Evolutionary conservation across 2,888 invertebrate genomes (phyloP).

Genomic region (Diaperis boleti): DNA sequence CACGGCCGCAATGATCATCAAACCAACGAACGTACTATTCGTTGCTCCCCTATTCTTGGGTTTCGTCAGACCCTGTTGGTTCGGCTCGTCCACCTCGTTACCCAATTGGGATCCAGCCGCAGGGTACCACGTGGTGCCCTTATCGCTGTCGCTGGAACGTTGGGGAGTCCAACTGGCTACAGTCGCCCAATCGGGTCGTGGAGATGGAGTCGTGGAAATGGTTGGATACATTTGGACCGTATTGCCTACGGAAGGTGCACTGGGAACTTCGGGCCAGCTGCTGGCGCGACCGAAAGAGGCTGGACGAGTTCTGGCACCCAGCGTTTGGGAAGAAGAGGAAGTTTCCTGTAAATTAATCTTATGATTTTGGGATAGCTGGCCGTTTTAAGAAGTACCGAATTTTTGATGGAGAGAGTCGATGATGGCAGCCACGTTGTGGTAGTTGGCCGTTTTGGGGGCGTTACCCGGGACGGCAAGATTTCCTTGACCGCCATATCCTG

Average conservation of each 20-base stretch:
- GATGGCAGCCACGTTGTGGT: slow-evolving; percentile 55
- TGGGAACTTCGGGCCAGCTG: slow-evolving; percentile 63
- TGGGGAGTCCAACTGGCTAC: slow-evolving; percentile 55
- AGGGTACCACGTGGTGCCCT: slow-evolving; percentile 65
- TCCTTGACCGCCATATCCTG: slow-evolving; percentile 54
- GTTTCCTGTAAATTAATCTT: slow-evolving; percentile 48
- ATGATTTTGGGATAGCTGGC: not conserved
- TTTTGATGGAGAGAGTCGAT: slow-evolving; percentile 35
- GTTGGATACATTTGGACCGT: slow-evolving; percentile 55
- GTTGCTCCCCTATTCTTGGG: slow-evolving; percentile 41
- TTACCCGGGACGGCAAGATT: slow-evolving; percentile 48
- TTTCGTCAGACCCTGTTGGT: slow-evolving; percentile 68
- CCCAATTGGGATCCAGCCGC: slow-evolving; percentile 69
- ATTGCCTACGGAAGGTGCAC: slow-evolving; percentile 46
- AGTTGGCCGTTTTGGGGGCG: slow-evolving; percentile 50
- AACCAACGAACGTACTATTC: not conserved
- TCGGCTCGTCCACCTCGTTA: slow-evolving; percentile 71
- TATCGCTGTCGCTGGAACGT: slow-evolving; percentile 30
- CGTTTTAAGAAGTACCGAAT: slow-evolving; percentile 11
- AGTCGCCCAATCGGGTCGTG: slow-evolving; percentile 58
- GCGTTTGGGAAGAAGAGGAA: slow-evolving; percentile 47
- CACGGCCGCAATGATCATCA: not conserved
- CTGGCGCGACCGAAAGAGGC: slow-evolving; percentile 69
- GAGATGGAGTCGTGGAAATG: slow-evolving; percentile 49
- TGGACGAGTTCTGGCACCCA: slow-evolving; percentile 63